Percentiles rank a stretch among this genome's conserved stretches.
These are phyloP conservation scores for Tanypteryx hageni DNA, from an alignment of 2,888 invertebrate genomes.

Conservation along the genomic window DNA sequence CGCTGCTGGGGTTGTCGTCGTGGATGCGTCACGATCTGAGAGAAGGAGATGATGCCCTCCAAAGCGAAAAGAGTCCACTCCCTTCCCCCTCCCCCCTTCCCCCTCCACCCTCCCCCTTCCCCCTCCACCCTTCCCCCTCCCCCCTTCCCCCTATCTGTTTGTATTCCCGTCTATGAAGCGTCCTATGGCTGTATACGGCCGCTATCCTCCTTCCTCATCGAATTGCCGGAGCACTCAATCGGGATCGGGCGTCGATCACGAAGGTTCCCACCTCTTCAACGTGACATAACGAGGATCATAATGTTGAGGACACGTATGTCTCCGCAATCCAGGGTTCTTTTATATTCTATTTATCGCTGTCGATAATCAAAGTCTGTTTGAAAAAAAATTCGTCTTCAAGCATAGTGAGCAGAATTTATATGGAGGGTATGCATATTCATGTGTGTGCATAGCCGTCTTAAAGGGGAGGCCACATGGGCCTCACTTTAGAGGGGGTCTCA, in stretches of 20 bases:
- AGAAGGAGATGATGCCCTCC: background rate
- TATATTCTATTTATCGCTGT: no score
- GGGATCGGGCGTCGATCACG: background rate
- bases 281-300: background rate
- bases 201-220: background rate
- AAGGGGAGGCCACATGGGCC: no score
- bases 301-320: background rate
- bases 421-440: no score
- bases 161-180: background rate
- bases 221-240: constrained; percentile 6
- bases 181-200: background rate
- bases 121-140: background rate
- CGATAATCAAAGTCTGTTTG: no score
- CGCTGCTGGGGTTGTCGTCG: constrained; percentile 7
- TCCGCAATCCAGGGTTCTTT: no score
- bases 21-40: constrained; percentile 8
- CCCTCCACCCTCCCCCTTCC: background rate
- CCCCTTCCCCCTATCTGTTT: background rate
- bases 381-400: no score
- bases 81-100: background rate
- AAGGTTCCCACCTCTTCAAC: background rate
- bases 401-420: no score
- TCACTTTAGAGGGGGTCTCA: no score
- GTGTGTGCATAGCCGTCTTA: no score
- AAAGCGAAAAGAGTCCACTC: background rate